Evolutionary conservation across 2,113 vertebrate genomes (phyloP), one percentile per base, ranked within the genome.

Genomic region (Probosciger aterrimus): DNA sequence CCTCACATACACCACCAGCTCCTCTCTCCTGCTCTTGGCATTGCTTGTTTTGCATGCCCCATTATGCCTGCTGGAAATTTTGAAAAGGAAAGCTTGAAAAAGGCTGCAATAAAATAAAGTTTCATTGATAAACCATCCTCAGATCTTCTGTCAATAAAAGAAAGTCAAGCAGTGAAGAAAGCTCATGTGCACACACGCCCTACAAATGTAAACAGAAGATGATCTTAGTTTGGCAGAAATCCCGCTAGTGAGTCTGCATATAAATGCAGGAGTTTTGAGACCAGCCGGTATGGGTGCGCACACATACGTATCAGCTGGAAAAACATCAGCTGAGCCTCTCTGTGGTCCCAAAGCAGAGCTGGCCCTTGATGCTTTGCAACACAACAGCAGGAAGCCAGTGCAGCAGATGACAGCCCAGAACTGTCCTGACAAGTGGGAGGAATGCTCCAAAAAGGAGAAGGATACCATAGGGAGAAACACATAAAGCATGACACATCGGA

Each of bases 51-150:
- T 95, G 65, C 71, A 71, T 86, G 60, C 57, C 84, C 83, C 71
- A 53, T 94, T 97, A 89, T 82, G 70, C 43, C 79, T 92, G 52
- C 64, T 85, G 73, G 39, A 75, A 83, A 33, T 43, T 71, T 90
- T 79, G 62, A 90, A 96, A 95, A 90, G 19, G 55, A 92, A 92
- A 93, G 64, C 28, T 82, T 76, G 35, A 79, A 94, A 95, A 96
- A 89, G 14, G 77, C 18, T 86, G 50, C 67, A 92, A 95, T 53
- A 44, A 62, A 92, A 90, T 82, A 12, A 30, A 7, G 47, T 60
- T 46, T 87, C 24, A 49, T 18, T 93, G 77, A 88, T 46, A 49
- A 50, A 70, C n/a, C n/a, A 68, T 80, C 79, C 16, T 83, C 70
- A 83, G 55, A 65, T 83, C 81, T 15, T 83, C 70, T 78, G 47